Conservation (phyloP, 2,888 invertebrate genomes). For the Ctenicera cuprea region DNA sequence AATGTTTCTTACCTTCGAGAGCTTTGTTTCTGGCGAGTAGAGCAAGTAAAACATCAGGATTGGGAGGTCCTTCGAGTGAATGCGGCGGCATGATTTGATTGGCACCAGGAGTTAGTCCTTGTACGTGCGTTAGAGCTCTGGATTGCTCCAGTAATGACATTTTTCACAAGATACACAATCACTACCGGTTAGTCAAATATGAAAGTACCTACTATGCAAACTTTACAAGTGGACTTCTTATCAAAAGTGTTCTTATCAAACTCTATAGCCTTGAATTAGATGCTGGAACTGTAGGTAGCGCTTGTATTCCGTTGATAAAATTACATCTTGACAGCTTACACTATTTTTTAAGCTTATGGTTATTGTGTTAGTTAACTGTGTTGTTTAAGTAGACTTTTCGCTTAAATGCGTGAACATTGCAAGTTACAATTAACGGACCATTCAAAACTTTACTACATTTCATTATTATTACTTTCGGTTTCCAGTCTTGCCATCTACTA, state of each 20-base stretch:
- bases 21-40: constrained; percentile 91
- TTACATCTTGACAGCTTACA: constrained; percentile 45
- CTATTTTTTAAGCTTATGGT: constrained; percentile 14
- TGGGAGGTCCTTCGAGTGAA: constrained; percentile 77
- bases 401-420: constrained; percentile 28
- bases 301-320: constrained; percentile 39
- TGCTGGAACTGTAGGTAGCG: constrained; percentile 52
- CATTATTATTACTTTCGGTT: constrained; percentile 12
- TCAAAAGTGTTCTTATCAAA: constrained; percentile 52
- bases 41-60: constrained; percentile 89
- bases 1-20: constrained; percentile 84
- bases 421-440: constrained; percentile 5
- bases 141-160: constrained; percentile 72
- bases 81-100: constrained; percentile 70
- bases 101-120: constrained; percentile 68
- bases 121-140: constrained; percentile 68
- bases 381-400: constrained; percentile 25
- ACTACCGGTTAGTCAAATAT: constrained; percentile 46
- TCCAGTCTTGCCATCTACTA: not conserved
- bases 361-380: constrained; percentile 12
- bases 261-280: constrained; percentile 52
- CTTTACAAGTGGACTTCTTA: constrained; percentile 49
- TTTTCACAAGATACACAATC: constrained; percentile 55
- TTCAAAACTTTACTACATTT: constrained; percentile 19
- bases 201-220: constrained; percentile 46